phyloP scores from a whole-genome alignment of 2,797 vertebrate genomes.

The Spinus olivaceus region DNA sequence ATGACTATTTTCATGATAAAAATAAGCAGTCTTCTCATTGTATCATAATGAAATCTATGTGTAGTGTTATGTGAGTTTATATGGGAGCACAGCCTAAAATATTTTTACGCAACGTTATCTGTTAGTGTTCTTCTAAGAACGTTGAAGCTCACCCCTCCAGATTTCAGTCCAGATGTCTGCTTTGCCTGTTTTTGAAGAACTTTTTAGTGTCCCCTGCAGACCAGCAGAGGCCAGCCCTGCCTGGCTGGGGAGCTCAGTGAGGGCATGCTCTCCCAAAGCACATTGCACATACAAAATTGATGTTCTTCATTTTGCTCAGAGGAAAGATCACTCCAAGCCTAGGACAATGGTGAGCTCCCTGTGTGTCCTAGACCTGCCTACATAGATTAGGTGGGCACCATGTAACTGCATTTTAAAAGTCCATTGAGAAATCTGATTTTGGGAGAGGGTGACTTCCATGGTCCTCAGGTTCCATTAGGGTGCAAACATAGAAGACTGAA shows the following conservation, averaged over 20 bases:
- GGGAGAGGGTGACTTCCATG: background rate
- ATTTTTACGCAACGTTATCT: background rate
- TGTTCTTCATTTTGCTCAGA: background rate
- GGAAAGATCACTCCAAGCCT: background rate
- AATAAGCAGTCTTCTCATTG: background rate
- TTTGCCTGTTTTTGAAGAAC: background rate
- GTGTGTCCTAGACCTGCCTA: background rate
- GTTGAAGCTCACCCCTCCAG: background rate
- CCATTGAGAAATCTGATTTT: background rate
- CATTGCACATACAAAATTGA: background rate
- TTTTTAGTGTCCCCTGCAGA: background rate
- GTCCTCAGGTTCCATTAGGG: background rate
- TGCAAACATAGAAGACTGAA: background rate
- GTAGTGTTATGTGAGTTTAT: background rate
- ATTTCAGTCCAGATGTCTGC: background rate
- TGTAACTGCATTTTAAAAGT: background rate
- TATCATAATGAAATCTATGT: background rate
- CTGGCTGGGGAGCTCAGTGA: fast-evolving
- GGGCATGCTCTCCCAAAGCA: fast-evolving
- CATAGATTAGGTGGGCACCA: background rate
- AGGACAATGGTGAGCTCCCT: background rate
- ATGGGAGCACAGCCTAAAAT: background rate
- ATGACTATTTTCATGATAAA: background rate
- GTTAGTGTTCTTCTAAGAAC: background rate
- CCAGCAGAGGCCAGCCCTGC: background rate